These are phyloP conservation scores for Danionella dracula DNA, from an alignment of 2,797 vertebrate species.

Conservation along the genomic window DNA sequence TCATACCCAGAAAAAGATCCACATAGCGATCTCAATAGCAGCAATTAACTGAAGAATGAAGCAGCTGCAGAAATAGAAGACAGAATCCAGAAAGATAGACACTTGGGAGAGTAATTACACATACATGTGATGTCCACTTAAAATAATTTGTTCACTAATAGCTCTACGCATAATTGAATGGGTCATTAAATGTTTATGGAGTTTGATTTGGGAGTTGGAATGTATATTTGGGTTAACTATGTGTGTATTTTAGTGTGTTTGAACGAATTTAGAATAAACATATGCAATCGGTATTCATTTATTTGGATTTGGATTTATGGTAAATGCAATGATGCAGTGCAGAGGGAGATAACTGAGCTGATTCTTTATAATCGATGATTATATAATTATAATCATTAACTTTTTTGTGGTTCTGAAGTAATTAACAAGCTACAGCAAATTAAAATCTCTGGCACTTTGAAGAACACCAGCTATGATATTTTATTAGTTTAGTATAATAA, in stretches of 20 bases:
- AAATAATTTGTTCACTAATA: neutral
- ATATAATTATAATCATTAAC: constrained; percentile 43
- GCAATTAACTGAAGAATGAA: constrained; percentile 31
- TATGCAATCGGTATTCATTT: constrained; percentile 6
- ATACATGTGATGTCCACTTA: neutral
- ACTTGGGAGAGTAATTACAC: neutral
- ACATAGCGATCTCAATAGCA: neutral
- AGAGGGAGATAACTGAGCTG: constrained; percentile 9
- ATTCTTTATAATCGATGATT: constrained; percentile 43
- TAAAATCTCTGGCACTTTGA: constrained; percentile 16
- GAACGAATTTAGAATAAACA: neutral
- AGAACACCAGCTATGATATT: neutral
- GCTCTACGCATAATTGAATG: neutral
- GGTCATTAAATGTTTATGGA: neutral
- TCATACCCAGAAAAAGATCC: constrained; percentile 5
- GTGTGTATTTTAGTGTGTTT: neutral
- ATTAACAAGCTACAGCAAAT: constrained; percentile 43
- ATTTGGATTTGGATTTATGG: constrained; percentile 17
- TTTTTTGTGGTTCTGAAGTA: constrained; percentile 36
- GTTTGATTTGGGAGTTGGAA: neutral
- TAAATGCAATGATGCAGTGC: constrained; percentile 22
- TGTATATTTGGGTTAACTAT: no score
- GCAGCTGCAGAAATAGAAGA: constrained; percentile 1
- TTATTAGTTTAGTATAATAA: no score
- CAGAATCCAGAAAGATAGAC: neutral